phyloP scores from a whole-genome alignment of 2,797 vertebrate genomes.

The Buceros bicornis region DNA sequence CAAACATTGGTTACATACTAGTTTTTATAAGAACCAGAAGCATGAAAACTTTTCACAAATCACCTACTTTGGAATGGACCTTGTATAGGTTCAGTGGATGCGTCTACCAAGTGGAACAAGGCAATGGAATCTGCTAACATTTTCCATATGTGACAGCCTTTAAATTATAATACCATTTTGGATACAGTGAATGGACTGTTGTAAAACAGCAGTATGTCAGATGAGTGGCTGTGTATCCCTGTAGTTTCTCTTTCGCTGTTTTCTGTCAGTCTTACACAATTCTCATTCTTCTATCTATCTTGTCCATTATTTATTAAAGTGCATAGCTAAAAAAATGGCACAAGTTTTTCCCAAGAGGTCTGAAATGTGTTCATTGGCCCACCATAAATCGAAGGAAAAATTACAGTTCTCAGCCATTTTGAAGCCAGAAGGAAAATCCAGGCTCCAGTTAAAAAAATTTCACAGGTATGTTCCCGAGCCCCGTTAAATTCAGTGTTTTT shows the following conservation, averaged over 20 bases:
- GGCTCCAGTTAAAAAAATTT: background rate
- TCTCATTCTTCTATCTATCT: conserved; percentile 1
- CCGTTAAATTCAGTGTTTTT: background rate
- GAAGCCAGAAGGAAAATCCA: conserved; percentile 6
- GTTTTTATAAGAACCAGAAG: conserved; percentile 62
- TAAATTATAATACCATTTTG: conserved; percentile 33
- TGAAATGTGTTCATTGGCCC: background rate
- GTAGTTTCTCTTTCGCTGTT: background rate
- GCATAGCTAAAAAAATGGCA: background rate
- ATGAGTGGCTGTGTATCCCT: background rate
- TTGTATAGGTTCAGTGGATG: conserved; percentile 47
- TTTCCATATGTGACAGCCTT: conserved; percentile 55
- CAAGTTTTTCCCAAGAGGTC: background rate
- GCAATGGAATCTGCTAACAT: conserved; percentile 56
- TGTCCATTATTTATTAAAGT: background rate
- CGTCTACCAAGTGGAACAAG: conserved; percentile 50
- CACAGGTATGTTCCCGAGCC: background rate
- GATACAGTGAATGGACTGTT: conserved; percentile 7
- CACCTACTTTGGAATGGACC: conserved; percentile 47
- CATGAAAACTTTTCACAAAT: conserved; percentile 53
- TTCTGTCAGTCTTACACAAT: background rate
- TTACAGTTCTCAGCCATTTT: background rate
- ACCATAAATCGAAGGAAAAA: background rate
- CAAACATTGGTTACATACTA: background rate
- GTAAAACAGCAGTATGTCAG: background rate